Base-by-base conservation (phyloP, 2,797 vertebrate genomes). In the Erethizon dorsatum region DNA sequence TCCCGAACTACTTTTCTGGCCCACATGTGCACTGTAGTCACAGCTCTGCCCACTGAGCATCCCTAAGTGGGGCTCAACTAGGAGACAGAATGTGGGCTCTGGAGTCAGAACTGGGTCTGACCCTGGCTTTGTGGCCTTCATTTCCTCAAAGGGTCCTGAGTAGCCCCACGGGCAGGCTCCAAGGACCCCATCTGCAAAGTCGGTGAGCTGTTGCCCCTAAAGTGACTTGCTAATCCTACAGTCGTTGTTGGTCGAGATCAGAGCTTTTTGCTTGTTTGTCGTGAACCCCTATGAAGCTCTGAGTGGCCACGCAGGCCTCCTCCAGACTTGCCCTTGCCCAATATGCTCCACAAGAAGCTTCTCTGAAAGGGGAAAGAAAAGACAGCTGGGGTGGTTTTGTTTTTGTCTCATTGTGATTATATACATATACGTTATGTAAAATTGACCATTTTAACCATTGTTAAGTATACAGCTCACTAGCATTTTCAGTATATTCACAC, bases 231-330 rank as follows among this genome's bases (percentile, higher is more conserved):
- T 28, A 77, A 37, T 61, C 84, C 65, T 86, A 7, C 56, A 75
- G 17, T 85, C 18, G 11, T 88, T 90, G 65, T 57, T 84, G 52
- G 18, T 59, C 18, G 22, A 91, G 33, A 31, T 65, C 28, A 18
- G 73, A 37, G 15, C 26, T 71, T 33, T 79, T 75, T 83, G 75
- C 31, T 94, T 45, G 22, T 78, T 88, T 96, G 83, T 95, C 31
- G 2, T 47, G 37, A 73, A 24, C 52, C 26, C 37, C 28, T 90
- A 28, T 83, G 95, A 77, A 78, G 73, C 4, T 33, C 79, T 45
- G 37, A 91, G 18, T 6, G 24, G 83, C 18, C 0, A 4, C 17
- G 7, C 71, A 47, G 54, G 15, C 50, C 56, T 28, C 31, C 41
- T 50, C 41, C 10, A 59, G 18, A 56, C 5, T 13, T 5, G 14